phyloP scores from a whole-genome alignment of 2,888 invertebrate species.

The Thumatha senex region DNA sequence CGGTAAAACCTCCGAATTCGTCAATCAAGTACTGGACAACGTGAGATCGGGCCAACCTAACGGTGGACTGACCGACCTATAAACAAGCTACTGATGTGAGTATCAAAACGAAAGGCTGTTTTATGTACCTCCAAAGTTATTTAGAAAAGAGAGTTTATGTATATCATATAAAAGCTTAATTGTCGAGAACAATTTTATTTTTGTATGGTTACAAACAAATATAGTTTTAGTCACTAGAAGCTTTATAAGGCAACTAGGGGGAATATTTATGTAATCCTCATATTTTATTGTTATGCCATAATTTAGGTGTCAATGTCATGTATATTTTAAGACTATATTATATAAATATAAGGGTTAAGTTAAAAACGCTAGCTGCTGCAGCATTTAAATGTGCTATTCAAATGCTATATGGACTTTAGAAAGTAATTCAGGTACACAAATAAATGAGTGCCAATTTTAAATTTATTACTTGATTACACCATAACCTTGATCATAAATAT shows the following conservation, averaged over 20 bases:
- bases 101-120: slow-evolving; percentile 80
- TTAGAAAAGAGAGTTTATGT: slow-evolving; percentile 66
- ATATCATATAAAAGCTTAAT: slow-evolving; percentile 64
- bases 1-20: slow-evolving; percentile 96
- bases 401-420: slow-evolving; percentile 19
- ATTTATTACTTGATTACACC: neutral
- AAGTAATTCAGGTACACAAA: slow-evolving; percentile 23
- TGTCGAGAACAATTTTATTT: slow-evolving; percentile 79
- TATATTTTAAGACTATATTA: slow-evolving; percentile 21
- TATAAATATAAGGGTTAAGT: slow-evolving; percentile 7
- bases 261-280: slow-evolving; percentile 42
- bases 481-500: neutral
- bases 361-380: slow-evolving; percentile 16
- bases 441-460: slow-evolving; percentile 32
- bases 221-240: slow-evolving; percentile 67
- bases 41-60: slow-evolving; percentile 90
- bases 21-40: slow-evolving; percentile 95
- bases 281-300: slow-evolving; percentile 49
- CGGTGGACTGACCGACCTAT: slow-evolving; percentile 91
- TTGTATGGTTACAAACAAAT: slow-evolving; percentile 65
- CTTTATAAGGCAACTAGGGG: slow-evolving; percentile 72
- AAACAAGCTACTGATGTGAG: slow-evolving; percentile 51
- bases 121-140: slow-evolving; percentile 83
- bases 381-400: slow-evolving; percentile 17
- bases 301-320: slow-evolving; percentile 42